Conservation (phyloP, 2,888 invertebrate species). For the Diarsia dahlii region DNA sequence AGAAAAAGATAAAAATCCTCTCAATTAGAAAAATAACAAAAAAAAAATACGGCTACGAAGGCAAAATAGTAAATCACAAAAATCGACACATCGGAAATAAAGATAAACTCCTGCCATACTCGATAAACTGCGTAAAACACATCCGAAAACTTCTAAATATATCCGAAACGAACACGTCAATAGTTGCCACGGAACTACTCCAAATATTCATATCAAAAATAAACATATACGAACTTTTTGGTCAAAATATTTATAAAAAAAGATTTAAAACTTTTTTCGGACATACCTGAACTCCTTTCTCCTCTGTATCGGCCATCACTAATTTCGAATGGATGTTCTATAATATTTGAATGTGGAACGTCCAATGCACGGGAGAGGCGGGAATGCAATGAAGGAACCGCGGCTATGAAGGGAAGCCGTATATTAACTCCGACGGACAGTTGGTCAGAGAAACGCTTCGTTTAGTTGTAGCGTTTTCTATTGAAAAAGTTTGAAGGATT, state of each 20-base stretch:
- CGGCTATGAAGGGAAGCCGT: constrained; percentile 72
- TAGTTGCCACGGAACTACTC: constrained; percentile 27
- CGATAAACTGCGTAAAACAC: constrained; percentile 43
- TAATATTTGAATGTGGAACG: constrained; percentile 55
- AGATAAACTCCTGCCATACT: constrained; percentile 20
- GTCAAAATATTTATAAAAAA: not conserved
- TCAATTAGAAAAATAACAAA: too few relatives aligned
- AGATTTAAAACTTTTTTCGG: constrained; percentile 2
- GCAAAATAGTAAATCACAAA: not conserved
- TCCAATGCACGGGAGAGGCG: constrained; percentile 69
- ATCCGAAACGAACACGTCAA: constrained; percentile 43
- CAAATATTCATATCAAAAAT: constrained; percentile 33
- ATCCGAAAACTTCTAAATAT: constrained; percentile 60
- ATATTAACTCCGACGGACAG: constrained; percentile 60
- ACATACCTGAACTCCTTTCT: constrained; percentile 81
- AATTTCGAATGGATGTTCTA: constrained; percentile 16
- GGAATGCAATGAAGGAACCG: constrained; percentile 75
- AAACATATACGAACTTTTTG: constrained; percentile 3
- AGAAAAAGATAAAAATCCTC: too few relatives aligned
- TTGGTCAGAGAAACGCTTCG: constrained; percentile 57
- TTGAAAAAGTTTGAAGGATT: not conserved
- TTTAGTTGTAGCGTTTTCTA: constrained; percentile 26
- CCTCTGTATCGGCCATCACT: constrained; percentile 79
- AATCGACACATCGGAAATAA: constrained; percentile 32
- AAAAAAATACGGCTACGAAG: not conserved